Conservation (phyloP, 1,140 invertebrate genomes). For the Magallana gigas region DNA sequence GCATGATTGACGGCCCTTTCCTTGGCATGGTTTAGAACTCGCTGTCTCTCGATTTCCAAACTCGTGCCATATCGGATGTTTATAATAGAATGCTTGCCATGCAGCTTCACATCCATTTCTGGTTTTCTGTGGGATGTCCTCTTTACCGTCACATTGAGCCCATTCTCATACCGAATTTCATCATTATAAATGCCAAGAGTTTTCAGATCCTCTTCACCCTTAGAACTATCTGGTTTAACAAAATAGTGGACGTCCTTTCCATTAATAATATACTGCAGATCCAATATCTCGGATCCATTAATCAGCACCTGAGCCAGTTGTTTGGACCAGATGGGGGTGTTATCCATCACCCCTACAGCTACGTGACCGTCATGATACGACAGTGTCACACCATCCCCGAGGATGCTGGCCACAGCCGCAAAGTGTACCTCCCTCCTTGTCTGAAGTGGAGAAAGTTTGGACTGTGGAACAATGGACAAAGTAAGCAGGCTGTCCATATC, state of each 20-base stretch:
- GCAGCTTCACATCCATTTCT: slow-evolving; percentile 86
- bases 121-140: slow-evolving; percentile 74
- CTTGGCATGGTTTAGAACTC: slow-evolving; percentile 93
- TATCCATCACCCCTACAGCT: slow-evolving; percentile 90
- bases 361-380: slow-evolving; percentile 89
- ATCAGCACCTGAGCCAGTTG: slow-evolving; percentile 96
- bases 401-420: slow-evolving; percentile 83
- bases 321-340: slow-evolving; percentile 87
- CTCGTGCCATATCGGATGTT: slow-evolving; percentile 96
- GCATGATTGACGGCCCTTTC: slow-evolving; percentile 91
- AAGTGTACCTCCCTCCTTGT: slow-evolving; percentile 62
- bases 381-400: slow-evolving; percentile 93
- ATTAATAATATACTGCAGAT: slow-evolving; percentile 93
- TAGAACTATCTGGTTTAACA: slow-evolving; percentile 93
- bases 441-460: slow-evolving; percentile 72
- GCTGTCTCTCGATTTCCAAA: slow-evolving; percentile 90
- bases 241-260: slow-evolving; percentile 97
- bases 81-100: slow-evolving; percentile 92
- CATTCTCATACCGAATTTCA: slow-evolving; percentile 85
- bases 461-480: slow-evolving; percentile 74
- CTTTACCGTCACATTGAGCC: slow-evolving; percentile 96
- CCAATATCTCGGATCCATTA: slow-evolving; percentile 92
- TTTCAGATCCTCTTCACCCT: slow-evolving; percentile 91
- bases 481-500: slow-evolving; percentile 76
- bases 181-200: slow-evolving; percentile 85